Evolutionary conservation across 2,113 vertebrate species (phyloP).

Genomic region (Archilochus colubris): DNA sequence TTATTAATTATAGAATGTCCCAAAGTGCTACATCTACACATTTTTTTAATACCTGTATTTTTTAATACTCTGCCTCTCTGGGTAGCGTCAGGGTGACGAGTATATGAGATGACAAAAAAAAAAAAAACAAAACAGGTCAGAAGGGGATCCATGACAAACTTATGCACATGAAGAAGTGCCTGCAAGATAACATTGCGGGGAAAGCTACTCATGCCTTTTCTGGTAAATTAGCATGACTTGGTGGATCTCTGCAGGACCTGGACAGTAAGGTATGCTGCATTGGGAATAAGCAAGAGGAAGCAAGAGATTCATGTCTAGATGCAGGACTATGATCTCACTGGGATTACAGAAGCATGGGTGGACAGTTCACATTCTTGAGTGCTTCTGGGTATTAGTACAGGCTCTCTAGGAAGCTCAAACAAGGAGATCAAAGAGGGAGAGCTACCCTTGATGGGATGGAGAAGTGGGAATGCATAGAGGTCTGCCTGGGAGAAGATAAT

Average conservation of each 20-base stretch:
- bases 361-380: not conserved
- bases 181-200: not conserved
- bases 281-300: not conserved
- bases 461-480: not conserved
- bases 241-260: not conserved
- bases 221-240: not conserved
- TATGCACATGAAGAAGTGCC: not conserved
- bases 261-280: rapidly evolving
- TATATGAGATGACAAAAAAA: not conserved
- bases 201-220: not conserved
- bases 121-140: not conserved
- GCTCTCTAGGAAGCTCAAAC: not conserved
- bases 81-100: no score
- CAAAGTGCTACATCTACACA: no score
- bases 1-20: no score
- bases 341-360: no score
- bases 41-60: no score
- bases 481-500: not conserved
- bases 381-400: not conserved
- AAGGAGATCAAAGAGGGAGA: not conserved
- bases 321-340: not conserved
- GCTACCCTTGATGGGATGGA: not conserved
- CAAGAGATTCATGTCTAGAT: not conserved
- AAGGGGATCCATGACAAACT: not conserved
- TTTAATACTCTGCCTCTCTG: no score